Percentiles rank a stretch among this genome's conserved stretches.
Evolutionary conservation across 2,797 vertebrate genomes (phyloP).

Genomic region (Tolypeutes matacus): DNA sequence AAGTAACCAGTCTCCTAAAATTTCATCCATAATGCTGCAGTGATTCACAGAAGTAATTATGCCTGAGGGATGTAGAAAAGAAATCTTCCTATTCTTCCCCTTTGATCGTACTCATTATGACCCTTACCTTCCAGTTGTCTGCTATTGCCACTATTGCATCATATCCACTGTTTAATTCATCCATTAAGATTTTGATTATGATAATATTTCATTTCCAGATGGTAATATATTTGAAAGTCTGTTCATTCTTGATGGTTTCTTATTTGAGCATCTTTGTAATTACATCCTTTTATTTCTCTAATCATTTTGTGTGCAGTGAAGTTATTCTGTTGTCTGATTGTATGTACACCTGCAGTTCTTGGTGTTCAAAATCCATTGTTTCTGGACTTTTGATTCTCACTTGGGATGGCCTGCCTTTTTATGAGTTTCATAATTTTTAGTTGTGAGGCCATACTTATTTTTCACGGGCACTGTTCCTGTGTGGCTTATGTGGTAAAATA

Average conservation of each 20-base stretch:
- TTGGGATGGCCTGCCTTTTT: not conserved
- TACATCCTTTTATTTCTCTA: not conserved
- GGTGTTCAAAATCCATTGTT: not conserved
- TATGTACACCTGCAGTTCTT: not conserved
- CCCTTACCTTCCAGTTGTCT: not conserved
- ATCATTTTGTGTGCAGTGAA: not conserved
- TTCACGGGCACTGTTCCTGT: not conserved
- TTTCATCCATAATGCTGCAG: not conserved
- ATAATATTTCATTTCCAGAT: slow-evolving; percentile 41
- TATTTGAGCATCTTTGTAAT: slow-evolving; percentile 49
- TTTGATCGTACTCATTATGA: not conserved
- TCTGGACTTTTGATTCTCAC: not conserved
- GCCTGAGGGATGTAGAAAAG: not conserved
- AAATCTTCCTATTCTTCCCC: not conserved
- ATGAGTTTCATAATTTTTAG: not conserved
- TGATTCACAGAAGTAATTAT: not conserved
- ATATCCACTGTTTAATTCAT: not conserved
- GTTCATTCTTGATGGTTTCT: not conserved
- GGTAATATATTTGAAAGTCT: slow-evolving; percentile 7
- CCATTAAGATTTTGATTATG: not conserved
- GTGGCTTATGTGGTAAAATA: not conserved
- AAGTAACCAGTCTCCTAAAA: not conserved
- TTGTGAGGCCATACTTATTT: not conserved
- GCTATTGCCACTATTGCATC: not conserved
- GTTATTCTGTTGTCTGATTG: not conserved